Percentiles rank a stretch among this genome's conserved stretches.
Evolutionary conservation across 2,113 vertebrate species (phyloP).

Genomic region (Bettongia penicillata): DNA sequence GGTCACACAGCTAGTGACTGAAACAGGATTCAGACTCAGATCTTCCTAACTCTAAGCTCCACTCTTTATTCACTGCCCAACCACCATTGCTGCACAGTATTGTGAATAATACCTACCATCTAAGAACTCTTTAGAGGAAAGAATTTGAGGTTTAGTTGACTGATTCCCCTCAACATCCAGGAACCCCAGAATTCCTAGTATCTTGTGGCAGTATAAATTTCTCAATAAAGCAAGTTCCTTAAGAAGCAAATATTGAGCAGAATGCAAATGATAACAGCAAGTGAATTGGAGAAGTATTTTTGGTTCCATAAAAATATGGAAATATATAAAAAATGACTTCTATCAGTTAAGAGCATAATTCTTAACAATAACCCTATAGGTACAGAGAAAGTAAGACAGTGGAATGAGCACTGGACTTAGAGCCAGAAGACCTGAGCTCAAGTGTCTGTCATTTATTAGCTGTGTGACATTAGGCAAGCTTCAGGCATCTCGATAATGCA

Average conservation of each 20-base stretch:
- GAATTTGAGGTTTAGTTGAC: background rate
- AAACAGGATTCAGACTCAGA: background rate
- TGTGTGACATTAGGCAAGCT: background rate
- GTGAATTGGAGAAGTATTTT: background rate
- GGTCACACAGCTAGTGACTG: background rate
- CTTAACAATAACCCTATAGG: background rate
- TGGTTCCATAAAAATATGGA: background rate
- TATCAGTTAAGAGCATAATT: background rate
- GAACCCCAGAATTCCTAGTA: background rate
- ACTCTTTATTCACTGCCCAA: background rate
- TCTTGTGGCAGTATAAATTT: background rate
- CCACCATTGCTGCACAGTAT: background rate
- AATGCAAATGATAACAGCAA: background rate
- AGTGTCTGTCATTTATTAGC: background rate
- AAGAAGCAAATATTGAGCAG: background rate
- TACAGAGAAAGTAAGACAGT: background rate
- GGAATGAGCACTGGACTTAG: background rate
- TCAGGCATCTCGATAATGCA: background rate
- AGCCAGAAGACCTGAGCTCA: background rate
- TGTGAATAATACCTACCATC: background rate
- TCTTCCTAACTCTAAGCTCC: background rate
- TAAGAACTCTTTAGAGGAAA: background rate
- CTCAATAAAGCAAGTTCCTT: background rate
- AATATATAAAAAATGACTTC: background rate
- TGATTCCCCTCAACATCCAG: background rate